phyloP scores from a whole-genome alignment of 2,888 invertebrate species.

The Leptinotarsa tumamoca region DNA sequence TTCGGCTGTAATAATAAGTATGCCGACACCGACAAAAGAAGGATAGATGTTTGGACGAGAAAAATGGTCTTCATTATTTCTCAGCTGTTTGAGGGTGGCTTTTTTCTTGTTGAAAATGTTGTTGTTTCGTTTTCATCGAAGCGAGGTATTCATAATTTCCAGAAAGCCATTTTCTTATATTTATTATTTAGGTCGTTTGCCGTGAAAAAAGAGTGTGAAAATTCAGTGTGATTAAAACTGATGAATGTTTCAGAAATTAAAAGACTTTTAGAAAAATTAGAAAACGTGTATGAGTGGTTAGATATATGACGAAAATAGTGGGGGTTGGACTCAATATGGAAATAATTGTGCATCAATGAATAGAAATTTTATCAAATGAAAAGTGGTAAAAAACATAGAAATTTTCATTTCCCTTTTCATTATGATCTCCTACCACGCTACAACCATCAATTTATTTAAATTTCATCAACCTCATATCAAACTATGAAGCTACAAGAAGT shows the following conservation, averaged over 20 bases:
- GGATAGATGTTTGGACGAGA: not conserved
- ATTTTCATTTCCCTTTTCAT: too few species aligned
- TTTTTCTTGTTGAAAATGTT: not conserved
- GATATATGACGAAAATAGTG: not conserved
- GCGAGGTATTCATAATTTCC: not conserved
- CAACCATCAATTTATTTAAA: too few species aligned
- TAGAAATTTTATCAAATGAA: too few species aligned
- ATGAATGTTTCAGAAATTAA: not conserved
- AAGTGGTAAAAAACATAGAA: too few species aligned
- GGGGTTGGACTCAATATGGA: too few species aligned
- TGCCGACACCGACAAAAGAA: conserved; percentile 7
- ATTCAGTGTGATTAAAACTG: not conserved
- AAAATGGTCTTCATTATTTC: conserved; percentile 1
- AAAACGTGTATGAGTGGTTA: not conserved
- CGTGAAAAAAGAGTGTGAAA: not conserved
- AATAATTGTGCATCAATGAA: too few species aligned
- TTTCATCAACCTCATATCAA: too few species aligned
- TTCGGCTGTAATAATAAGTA: conserved; percentile 12
- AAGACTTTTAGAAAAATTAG: not conserved
- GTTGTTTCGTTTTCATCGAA: not conserved
- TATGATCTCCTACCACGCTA: too few species aligned
- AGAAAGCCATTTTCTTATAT: not conserved
- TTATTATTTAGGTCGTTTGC: not conserved
- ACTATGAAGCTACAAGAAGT: too few species aligned
- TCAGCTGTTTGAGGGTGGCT: conserved; percentile 3